Evolutionary conservation across 2,797 vertebrate species (phyloP).

Genomic region (Martes flavigula): DNA sequence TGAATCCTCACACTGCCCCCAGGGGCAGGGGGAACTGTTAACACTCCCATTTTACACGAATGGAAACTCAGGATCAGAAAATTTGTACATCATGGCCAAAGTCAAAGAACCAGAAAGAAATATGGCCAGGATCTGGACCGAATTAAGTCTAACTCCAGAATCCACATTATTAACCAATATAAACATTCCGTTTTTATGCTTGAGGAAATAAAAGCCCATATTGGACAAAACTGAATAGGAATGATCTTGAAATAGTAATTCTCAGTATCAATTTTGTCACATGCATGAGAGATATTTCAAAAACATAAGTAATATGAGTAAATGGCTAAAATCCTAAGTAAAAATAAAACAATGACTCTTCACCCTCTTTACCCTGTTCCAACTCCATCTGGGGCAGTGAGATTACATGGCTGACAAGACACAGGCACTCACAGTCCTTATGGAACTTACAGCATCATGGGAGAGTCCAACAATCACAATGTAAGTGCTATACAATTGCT

Average conservation of each 20-base stretch:
- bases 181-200: slow-evolving; percentile 6
- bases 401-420: background rate
- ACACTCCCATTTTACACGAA: background rate
- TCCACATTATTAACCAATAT: background rate
- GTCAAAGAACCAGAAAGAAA: background rate
- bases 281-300: background rate
- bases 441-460: background rate
- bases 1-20: background rate
- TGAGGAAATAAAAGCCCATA: slow-evolving; percentile 7
- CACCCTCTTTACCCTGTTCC: background rate
- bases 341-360: background rate
- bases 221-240: background rate
- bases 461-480: background rate
- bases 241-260: slow-evolving; percentile 26
- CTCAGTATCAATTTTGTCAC: background rate
- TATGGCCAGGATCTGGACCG: background rate
- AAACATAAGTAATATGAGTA: background rate
- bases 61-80: background rate
- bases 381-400: background rate
- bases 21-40: background rate
- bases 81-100: background rate
- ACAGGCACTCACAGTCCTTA: background rate
- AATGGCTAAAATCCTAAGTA: background rate
- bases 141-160: background rate
- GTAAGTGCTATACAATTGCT: background rate